phyloP scores from a whole-genome alignment of 2,113 vertebrate genomes.

The Hystrix brachyura region DNA sequence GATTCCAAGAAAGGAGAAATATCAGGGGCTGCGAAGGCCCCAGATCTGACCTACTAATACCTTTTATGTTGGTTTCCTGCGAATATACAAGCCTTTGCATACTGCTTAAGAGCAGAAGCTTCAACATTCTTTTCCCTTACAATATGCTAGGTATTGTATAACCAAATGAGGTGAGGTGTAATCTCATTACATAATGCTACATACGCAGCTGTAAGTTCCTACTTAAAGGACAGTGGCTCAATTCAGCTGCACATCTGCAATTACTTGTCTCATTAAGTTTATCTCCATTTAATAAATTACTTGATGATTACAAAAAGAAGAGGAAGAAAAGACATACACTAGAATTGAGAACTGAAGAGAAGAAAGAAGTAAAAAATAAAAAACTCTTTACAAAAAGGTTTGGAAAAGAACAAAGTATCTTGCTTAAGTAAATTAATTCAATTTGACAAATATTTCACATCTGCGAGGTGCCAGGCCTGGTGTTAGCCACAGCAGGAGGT shows the following conservation, averaged over 20 bases:
- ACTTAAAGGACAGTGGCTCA: slow-evolving; percentile 57
- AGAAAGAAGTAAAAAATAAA: slow-evolving; percentile 30
- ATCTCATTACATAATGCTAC: slow-evolving; percentile 65
- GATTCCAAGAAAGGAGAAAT: neutral
- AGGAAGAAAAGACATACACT: slow-evolving; percentile 42
- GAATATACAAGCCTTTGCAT: slow-evolving; percentile 40
- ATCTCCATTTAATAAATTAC: slow-evolving; percentile 59
- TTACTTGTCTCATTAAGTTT: slow-evolving; percentile 69
- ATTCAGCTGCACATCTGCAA: slow-evolving; percentile 62
- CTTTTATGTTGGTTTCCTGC: slow-evolving; percentile 32
- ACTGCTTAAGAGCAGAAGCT: neutral
- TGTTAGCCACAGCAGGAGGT: neutral
- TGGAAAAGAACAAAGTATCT: slow-evolving; percentile 8
- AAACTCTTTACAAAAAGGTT: neutral
- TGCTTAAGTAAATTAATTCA: slow-evolving; percentile 57
- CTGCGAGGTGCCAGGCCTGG: neutral
- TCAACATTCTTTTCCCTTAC: neutral
- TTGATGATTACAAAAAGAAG: slow-evolving; percentile 10
- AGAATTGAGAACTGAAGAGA: slow-evolving; percentile 28
- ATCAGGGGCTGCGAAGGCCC: neutral
- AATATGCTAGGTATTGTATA: slow-evolving; percentile 44
- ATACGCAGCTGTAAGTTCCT: slow-evolving; percentile 62
- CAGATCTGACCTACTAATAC: neutral
- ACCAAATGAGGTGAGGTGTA: slow-evolving; percentile 34
- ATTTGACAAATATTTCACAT: slow-evolving; percentile 24